phyloP scores from a whole-genome alignment of 2,113 vertebrate genomes.

The Silurus glanis region DNA sequence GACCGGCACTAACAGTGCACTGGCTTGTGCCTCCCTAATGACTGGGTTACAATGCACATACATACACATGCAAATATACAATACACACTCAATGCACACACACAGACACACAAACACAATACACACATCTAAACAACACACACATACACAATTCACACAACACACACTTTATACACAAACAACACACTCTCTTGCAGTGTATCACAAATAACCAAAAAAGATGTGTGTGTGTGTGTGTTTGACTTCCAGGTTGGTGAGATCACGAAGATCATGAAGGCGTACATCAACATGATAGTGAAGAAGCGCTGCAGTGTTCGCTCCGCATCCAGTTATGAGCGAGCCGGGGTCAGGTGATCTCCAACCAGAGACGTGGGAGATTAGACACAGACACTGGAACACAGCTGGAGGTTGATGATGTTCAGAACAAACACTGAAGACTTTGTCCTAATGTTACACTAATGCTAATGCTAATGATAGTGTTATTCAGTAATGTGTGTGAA shows the following conservation, averaged over 20 bases:
- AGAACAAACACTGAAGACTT: constrained; percentile 4
- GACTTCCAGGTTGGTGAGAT: constrained; percentile 83
- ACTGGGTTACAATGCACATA: too few species aligned
- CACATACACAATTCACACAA: background rate
- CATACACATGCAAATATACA: background rate
- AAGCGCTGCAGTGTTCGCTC: constrained; percentile 89
- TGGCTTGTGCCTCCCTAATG: too few species aligned
- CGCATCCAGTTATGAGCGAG: constrained; percentile 76
- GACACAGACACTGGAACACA: background rate
- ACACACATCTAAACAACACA: background rate
- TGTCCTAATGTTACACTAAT: background rate
- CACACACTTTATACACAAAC: background rate
- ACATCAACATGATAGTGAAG: constrained; percentile 94
- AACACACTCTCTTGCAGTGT: background rate
- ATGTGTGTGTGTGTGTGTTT: constrained; percentile 1
- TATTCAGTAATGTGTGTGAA: background rate
- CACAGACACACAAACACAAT: background rate
- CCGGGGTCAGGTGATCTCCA: constrained; percentile 81
- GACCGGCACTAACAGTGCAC: too few species aligned
- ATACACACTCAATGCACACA: background rate
- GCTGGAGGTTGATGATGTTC: background rate
- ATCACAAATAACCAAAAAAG: too few species aligned
- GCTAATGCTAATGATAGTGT: background rate
- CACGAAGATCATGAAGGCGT: constrained; percentile 93
- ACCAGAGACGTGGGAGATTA: background rate